A percentile compares a stretch with the other conserved stretches of the same genome.
Conservation (phyloP, 2,797 vertebrate genomes). For the Hippocampus kuda region DNA sequence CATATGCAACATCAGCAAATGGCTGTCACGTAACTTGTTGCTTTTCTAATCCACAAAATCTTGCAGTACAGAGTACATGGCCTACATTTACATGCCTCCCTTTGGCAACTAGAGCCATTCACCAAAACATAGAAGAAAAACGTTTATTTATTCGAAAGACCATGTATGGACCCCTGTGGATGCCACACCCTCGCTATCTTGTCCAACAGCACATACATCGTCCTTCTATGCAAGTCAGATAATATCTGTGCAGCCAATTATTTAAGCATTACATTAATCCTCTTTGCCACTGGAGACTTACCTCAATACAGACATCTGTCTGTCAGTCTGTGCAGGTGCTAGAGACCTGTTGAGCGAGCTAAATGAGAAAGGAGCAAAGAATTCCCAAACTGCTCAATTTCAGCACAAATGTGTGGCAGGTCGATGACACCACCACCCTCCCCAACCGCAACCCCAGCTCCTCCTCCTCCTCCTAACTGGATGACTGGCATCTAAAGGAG, state of each 20-base stretch:
- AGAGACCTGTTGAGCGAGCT: slow-evolving; percentile 53
- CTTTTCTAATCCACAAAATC: not conserved
- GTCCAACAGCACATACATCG: not conserved
- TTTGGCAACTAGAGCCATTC: not conserved
- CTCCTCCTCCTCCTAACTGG: slow-evolving; percentile 21
- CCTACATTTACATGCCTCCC: not conserved
- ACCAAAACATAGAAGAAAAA: not conserved
- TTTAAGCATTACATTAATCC: slow-evolving; percentile 8
- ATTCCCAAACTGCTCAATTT: slow-evolving; percentile 49
- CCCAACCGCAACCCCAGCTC: slow-evolving; percentile 21
- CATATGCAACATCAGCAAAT: not conserved
- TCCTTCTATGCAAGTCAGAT: not conserved
- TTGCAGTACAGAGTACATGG: not conserved
- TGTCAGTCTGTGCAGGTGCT: slow-evolving; percentile 14
- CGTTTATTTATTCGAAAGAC: not conserved
- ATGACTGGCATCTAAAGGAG: slow-evolving; percentile 42
- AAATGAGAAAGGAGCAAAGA: slow-evolving; percentile 33
- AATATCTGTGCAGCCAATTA: slow-evolving; percentile 25
- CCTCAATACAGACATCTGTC: slow-evolving; percentile 62
- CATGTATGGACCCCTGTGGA: not conserved
- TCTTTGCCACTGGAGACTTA: slow-evolving; percentile 41
- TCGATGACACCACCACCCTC: slow-evolving; percentile 27
- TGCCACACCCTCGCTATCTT: not conserved
- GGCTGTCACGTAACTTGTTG: not conserved
- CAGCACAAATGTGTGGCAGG: slow-evolving; percentile 20